Evolutionary conservation across 1,140 invertebrate genomes (phyloP).

Genomic region (Heliothis subflexa): DNA sequence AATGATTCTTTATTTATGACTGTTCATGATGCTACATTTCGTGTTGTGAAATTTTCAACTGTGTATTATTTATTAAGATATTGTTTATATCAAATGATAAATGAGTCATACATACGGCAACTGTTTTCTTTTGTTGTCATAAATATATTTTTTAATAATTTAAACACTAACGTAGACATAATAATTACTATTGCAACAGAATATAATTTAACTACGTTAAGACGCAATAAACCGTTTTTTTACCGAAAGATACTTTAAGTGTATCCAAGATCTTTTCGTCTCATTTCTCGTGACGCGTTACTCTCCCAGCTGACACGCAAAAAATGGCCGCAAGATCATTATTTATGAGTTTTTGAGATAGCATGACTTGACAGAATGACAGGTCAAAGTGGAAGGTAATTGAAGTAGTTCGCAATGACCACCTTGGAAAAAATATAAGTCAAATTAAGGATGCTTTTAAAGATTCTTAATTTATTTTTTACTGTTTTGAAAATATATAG

Average conservation of each 20-base stretch:
- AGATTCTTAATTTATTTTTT: no score
- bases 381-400: neutral
- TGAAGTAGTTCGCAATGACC: no score
- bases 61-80: neutral
- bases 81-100: no score
- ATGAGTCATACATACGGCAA: no score
- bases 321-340: slow-evolving; percentile 18
- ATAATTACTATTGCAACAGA: neutral
- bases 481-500: no score
- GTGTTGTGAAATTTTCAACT: neutral
- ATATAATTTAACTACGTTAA: neutral
- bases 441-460: no score
- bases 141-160: no score
- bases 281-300: slow-evolving; percentile 9
- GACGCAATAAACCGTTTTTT: neutral
- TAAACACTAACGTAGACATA: neutral
- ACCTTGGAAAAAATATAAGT: no score
- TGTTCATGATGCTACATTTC: neutral
- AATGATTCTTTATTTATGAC: neutral
- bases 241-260: neutral
- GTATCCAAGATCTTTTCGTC: slow-evolving; percentile 9
- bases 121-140: no score
- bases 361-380: neutral
- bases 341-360: slow-evolving; percentile 29
- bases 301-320: slow-evolving; percentile 1